Evolutionary conservation across 1,140 invertebrate species (phyloP).

Genomic region (Euura lappo): DNA sequence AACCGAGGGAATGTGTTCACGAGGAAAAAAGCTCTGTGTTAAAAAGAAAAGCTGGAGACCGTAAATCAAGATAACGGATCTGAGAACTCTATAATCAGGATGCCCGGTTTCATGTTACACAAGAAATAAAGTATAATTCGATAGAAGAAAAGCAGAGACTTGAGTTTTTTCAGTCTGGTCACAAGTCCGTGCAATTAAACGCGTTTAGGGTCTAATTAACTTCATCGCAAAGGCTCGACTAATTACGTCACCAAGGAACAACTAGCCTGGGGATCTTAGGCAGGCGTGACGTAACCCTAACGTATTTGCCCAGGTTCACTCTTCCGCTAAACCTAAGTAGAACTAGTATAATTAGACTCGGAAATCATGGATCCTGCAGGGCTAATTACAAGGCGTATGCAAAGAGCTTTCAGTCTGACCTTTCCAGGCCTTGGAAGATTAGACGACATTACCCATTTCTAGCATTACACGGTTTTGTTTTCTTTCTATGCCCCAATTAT

Average conservation of each 20-base stretch:
- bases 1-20: too few species aligned
- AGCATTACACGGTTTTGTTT: too few species aligned
- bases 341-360: neutral
- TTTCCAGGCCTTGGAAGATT: neutral
- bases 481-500: too few species aligned
- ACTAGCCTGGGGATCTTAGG: neutral
- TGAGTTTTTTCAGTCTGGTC: neutral
- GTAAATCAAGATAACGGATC: too few species aligned
- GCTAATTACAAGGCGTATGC: slow-evolving; percentile 2
- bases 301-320: neutral
- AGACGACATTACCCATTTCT: too few species aligned
- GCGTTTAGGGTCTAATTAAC: neutral
- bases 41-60: too few species aligned
- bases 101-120: too few species aligned
- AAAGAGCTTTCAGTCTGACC: neutral
- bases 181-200: neutral
- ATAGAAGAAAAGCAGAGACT: too few species aligned
- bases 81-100: too few species aligned
- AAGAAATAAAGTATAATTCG: too few species aligned
- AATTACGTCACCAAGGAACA: neutral
- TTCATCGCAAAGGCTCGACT: neutral
- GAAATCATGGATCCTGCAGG: neutral
- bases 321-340: neutral
- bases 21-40: too few species aligned
- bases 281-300: neutral